Percentiles rank a stretch among this genome's conserved stretches.
phyloP scores from a whole-genome alignment of 2,797 vertebrate species.

The Enteromius afrohamiltoni region DNA sequence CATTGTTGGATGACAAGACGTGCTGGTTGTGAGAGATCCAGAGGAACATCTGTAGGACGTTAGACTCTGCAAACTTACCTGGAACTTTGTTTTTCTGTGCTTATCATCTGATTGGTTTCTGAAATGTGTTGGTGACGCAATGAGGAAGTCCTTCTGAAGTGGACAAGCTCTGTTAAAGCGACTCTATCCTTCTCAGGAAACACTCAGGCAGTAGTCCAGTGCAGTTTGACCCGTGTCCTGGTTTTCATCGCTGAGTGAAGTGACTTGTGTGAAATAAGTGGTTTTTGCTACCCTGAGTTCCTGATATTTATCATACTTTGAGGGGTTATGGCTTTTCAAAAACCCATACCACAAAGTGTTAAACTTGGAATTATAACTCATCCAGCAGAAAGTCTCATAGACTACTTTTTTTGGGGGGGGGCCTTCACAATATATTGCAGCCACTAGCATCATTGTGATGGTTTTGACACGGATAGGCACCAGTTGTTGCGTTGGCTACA shows the following conservation, averaged over 20 bases:
- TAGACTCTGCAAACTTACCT: neutral
- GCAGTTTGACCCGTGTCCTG: neutral
- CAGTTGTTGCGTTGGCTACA: neutral
- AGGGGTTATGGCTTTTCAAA: neutral
- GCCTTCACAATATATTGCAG: neutral
- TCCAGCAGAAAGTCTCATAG: neutral
- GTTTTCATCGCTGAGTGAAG: neutral
- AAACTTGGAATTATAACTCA: neutral
- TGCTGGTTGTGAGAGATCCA: constrained; percentile 48
- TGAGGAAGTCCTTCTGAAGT: constrained; percentile 30
- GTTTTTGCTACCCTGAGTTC: neutral
- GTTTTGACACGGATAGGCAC: neutral
- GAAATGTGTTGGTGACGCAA: constrained; percentile 19
- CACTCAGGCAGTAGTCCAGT: neutral
- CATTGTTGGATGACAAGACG: constrained; percentile 67
- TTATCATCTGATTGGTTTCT: constrained; percentile 9
- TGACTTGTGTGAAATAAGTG: neutral
- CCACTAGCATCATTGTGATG: neutral
- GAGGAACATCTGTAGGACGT: constrained; percentile 33
- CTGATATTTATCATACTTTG: neutral
- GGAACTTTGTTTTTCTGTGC: constrained; percentile 5
- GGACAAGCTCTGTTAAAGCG: neutral
- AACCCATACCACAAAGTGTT: neutral
- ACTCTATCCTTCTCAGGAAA: neutral
- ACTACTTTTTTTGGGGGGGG: neutral